Evolutionary conservation across 2,797 vertebrate species (phyloP).

Genomic region (Ctenochaetus hawaiiensis): DNA sequence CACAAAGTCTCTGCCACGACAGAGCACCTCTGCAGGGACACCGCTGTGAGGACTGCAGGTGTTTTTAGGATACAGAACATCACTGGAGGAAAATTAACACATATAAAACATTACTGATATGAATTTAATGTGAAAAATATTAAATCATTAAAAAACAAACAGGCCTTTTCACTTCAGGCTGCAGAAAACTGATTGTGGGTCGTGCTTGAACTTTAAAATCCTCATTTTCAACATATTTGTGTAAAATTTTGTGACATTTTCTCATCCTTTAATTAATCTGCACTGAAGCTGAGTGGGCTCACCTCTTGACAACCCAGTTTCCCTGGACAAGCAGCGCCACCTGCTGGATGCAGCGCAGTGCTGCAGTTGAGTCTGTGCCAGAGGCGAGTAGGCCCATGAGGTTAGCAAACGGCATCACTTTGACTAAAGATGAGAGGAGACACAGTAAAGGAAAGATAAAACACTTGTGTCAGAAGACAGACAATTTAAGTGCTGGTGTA

Average conservation of each 20-base stretch:
- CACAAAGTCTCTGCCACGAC: constrained; percentile 96
- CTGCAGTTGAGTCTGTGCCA: constrained; percentile 91
- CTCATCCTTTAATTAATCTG: neutral
- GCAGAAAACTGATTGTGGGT: no score
- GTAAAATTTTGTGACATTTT: neutral
- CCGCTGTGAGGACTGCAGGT: constrained; percentile 96
- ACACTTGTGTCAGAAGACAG: neutral
- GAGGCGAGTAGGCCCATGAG: constrained; percentile 95
- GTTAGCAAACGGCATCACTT: constrained; percentile 96
- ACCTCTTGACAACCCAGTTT: constrained; percentile 99
- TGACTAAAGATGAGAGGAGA: constrained; percentile 85
- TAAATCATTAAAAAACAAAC: neutral
- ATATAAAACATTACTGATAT: neutral
- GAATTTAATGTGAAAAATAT: neutral
- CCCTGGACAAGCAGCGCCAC: constrained; percentile 98
- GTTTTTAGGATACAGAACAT: constrained; percentile 97
- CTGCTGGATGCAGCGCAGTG: constrained; percentile 97
- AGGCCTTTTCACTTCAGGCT: no score
- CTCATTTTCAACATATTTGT: neutral
- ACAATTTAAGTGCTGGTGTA: neutral
- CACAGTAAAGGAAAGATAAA: neutral
- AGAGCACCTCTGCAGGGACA: constrained; percentile 95
- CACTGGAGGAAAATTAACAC: constrained; percentile 81
- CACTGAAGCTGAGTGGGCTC: constrained; percentile 20
- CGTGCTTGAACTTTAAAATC: neutral